Evolutionary conservation across 2,888 invertebrate genomes (phyloP).

Genomic region (Meliscaeva auricollis): DNA sequence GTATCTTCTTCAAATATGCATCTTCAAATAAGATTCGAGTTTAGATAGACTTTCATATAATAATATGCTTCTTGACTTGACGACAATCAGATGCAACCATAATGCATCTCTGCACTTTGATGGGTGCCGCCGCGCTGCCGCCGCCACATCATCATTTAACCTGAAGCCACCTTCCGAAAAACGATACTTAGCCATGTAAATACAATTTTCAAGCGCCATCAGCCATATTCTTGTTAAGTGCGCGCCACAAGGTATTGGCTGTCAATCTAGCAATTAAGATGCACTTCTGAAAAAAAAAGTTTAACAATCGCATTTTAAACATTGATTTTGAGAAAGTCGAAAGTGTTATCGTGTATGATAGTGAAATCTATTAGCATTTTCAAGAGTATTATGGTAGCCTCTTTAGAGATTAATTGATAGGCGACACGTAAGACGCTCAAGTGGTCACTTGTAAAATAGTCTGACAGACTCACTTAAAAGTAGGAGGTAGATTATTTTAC

Average conservation of each 20-base stretch:
- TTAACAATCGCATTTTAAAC: not conserved
- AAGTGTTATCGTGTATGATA: conserved; percentile 14
- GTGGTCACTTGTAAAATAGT: not conserved
- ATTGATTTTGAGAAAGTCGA: conserved; percentile 15
- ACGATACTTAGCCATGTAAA: conserved; percentile 52
- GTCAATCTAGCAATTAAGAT: conserved; percentile 23
- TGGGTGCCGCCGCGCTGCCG: conserved; percentile 7
- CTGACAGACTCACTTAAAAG: conserved; percentile 1
- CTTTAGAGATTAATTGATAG: conserved; percentile 25
- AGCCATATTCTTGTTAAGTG: conserved; percentile 55
- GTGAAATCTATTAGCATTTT: conserved; percentile 12
- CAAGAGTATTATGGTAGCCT: conserved; percentile 36
- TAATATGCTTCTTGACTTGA: not conserved
- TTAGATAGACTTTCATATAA: conserved; percentile 21
- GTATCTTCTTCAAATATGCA: conserved; percentile 21
- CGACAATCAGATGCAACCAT: conserved; percentile 34
- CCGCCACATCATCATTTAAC: not conserved
- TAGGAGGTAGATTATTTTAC: not conserved
- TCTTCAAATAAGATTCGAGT: conserved; percentile 9
- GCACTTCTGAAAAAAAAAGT: conserved; percentile 26
- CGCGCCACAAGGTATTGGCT: conserved; percentile 39
- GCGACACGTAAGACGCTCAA: conserved; percentile 1
- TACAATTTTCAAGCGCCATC: conserved; percentile 58
- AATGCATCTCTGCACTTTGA: conserved; percentile 27
- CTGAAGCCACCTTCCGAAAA: conserved; percentile 26